Evolutionary conservation across 2,888 invertebrate species (phyloP), one percentile per base, ranked within the genome.

Genomic region (Agonopterix arenella): DNA sequence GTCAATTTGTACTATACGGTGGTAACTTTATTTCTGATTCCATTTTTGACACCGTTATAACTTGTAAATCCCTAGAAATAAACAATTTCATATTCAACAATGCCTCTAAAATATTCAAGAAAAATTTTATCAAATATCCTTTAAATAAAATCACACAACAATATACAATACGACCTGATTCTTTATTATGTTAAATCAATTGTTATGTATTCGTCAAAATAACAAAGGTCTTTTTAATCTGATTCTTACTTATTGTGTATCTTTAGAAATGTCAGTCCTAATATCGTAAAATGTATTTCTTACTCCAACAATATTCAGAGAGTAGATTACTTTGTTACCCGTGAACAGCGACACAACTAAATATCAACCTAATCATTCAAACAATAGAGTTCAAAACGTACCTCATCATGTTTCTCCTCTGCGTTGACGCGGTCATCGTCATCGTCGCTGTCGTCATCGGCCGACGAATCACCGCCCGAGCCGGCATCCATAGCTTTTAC

Each of bases 371-470:
- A 28, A 28, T 28, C 28, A 28, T 28, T 28, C 28, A 28, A 28
- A 28, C 5, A 28, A 28, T 28, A 28, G 28, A 28, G 28, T 28
- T 28, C 28, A 28, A 28, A 28, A 40, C 68, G 83, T 71, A 93
- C 93, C 92, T 93, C 91, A 76, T 93, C 93, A 60, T 93, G 93
- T 64, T 92, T 91, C 67, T 93, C 93, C 53, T 93, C 91, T 54
- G 90, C 77, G 55, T 78, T 83, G 60, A 81, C 84, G 58, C 89
- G 89, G 54, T 93, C 93, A 52, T 93, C 93, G 41, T 94, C 94
- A 52, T 93, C 94, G 60, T 94, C 94, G 53, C 94, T 93, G 79
- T 94, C 94, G 59, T 94, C 94, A 64, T 93, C 94, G 10, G 92
- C 93, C 13, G 94, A 94, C 47, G 94, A 94, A 64, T 94, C 94